Conservation (phyloP, 2,888 invertebrate species). For the Rhopalosiphum nymphaeae region DNA sequence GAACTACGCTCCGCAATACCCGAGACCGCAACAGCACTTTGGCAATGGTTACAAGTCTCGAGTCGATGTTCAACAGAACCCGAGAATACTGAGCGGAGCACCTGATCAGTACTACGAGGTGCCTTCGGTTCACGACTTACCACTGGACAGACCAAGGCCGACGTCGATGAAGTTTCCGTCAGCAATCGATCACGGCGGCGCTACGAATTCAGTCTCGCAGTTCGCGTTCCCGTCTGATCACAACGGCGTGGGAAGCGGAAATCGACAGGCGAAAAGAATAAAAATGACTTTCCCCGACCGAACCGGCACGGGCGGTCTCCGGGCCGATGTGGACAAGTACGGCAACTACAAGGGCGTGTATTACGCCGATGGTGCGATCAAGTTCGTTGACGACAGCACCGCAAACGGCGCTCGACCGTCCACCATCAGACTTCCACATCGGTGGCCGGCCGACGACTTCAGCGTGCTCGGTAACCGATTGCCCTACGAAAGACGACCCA, state of each 20-base stretch:
- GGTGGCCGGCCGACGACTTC: neutral
- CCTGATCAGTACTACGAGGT: conserved; percentile 45
- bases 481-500: conserved; percentile 5
- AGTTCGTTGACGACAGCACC: conserved; percentile 37
- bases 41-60: neutral
- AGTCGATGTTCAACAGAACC: conserved; percentile 2
- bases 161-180: conserved; percentile 26
- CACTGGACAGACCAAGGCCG: conserved; percentile 37
- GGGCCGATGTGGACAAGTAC: conserved; percentile 67
- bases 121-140: conserved; percentile 43
- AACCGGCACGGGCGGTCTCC: conserved; percentile 69
- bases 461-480: conserved; percentile 21
- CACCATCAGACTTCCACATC: neutral
- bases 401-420: conserved; percentile 11
- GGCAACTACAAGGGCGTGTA: conserved; percentile 64
- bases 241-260: neutral
- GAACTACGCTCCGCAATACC: conserved; percentile 31
- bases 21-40: neutral
- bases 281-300: conserved; percentile 68
- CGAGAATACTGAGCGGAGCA: conserved; percentile 44
- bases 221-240: conserved; percentile 41
- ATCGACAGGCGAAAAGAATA: neutral
- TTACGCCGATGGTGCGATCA: conserved; percentile 44
- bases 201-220: neutral
- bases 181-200: neutral